These are phyloP conservation scores for Ophion ellenae DNA, from an alignment of 2,888 invertebrate species.

Conservation along the genomic window DNA sequence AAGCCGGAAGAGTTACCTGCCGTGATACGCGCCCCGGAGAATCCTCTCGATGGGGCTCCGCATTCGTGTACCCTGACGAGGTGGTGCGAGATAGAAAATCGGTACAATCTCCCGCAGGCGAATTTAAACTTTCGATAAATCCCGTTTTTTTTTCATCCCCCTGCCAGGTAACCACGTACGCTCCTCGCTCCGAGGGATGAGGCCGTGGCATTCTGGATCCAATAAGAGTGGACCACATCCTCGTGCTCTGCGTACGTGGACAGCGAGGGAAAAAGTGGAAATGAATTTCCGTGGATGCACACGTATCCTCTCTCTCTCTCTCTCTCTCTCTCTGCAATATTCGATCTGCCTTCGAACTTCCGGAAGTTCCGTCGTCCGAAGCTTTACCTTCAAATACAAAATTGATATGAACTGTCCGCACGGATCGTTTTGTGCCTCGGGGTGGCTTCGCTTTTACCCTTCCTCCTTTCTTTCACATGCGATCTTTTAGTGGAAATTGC, in stretches of 20 bases:
- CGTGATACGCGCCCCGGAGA: slow-evolving; percentile 35
- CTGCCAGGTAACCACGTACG: not conserved
- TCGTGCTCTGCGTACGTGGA: slow-evolving; percentile 9
- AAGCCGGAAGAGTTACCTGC: slow-evolving; percentile 28
- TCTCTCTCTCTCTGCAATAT: not conserved
- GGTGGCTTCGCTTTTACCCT: slow-evolving; percentile 35
- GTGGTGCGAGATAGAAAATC: slow-evolving; percentile 26
- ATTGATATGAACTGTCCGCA: slow-evolving; percentile 64
- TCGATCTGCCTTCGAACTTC: slow-evolving; percentile 27
- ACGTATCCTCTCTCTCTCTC: not conserved
- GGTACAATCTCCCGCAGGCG: slow-evolving; percentile 32
- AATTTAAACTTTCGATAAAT: slow-evolving; percentile 61
- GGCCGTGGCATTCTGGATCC: slow-evolving; percentile 39
- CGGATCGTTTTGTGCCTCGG: slow-evolving; percentile 49
- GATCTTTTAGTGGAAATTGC: not conserved
- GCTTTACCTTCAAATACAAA: slow-evolving; percentile 65
- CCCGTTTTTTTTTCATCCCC: slow-evolving; percentile 17
- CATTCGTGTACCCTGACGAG: slow-evolving; percentile 23
- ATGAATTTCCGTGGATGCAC: slow-evolving; percentile 63
- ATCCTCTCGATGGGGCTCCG: slow-evolving; percentile 27
- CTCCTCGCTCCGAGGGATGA: slow-evolving; percentile 2
- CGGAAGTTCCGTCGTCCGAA: slow-evolving; percentile 60
- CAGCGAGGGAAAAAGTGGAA: slow-evolving; percentile 60
- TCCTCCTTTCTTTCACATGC: not conserved
- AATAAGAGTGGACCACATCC: slow-evolving; percentile 51